Percentiles rank a stretch among this genome's conserved stretches.
These are phyloP conservation scores for Antechinus flavipes DNA, from an alignment of 2,113 vertebrate genomes.

Conservation along the genomic window DNA sequence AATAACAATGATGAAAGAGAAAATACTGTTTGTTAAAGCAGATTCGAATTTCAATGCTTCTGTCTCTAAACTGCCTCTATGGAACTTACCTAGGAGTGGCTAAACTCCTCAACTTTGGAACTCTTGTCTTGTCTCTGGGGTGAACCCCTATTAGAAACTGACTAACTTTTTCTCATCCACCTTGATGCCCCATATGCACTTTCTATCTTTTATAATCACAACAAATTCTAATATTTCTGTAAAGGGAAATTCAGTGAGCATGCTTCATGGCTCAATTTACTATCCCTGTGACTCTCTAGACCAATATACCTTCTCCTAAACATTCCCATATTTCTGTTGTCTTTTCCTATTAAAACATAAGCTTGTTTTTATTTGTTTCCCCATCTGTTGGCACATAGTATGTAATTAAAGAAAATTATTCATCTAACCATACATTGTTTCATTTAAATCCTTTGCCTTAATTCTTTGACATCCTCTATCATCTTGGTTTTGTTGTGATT, in stretches of 20 bases:
- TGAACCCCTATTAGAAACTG: not conserved
- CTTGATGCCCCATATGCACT: not conserved
- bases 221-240: not conserved
- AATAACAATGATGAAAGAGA: not conserved
- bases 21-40: conserved; percentile 29
- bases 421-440: not conserved
- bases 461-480: conserved; percentile 46
- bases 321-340: not conserved
- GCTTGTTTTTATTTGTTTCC: not conserved
- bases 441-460: conserved; percentile 34
- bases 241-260: not conserved
- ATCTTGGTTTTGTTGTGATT: conserved; percentile 35
- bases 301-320: not conserved
- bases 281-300: not conserved
- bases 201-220: not conserved
- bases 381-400: not conserved
- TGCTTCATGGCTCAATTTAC: not conserved
- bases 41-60: not conserved
- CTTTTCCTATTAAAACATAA: not conserved
- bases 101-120: not conserved
- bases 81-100: not conserved
- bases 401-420: not conserved
- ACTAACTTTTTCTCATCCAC: not conserved
- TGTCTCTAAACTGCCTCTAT: not conserved
- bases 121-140: not conserved